Percentiles rank a stretch among this genome's conserved stretches.
These are phyloP conservation scores for Pardalotus punctatus DNA, from an alignment of 2,113 vertebrate species.

Conservation along the genomic window DNA sequence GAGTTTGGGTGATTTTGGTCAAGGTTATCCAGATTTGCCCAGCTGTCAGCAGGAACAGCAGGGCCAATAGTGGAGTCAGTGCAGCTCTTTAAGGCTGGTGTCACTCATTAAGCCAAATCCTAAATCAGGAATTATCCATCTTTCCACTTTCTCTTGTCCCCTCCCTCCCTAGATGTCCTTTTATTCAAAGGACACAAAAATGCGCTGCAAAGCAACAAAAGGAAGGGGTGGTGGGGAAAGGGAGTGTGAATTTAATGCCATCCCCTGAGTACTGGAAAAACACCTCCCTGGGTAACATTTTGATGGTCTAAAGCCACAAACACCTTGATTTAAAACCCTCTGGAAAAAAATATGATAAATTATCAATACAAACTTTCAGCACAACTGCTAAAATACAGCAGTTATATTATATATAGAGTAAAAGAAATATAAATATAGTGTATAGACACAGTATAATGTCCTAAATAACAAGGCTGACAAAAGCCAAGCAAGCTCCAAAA, in stretches of 20 bases:
- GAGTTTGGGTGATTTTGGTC: not conserved
- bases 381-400: not conserved
- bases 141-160: not conserved
- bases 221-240: not conserved
- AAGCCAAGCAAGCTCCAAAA: not conserved
- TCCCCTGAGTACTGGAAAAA: not conserved
- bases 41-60: not conserved
- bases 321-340: not conserved
- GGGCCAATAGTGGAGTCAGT: fast-evolving
- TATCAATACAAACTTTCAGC: not conserved
- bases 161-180: not conserved
- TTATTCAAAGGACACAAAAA: not conserved
- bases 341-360: not conserved
- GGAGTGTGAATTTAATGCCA: fast-evolving
- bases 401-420: not conserved
- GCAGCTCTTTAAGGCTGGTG: not conserved
- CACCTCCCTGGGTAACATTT: not conserved
- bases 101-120: not conserved
- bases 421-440: not conserved
- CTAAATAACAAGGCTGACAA: not conserved
- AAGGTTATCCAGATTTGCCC: not conserved
- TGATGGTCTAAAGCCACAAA: not conserved
- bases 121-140: not conserved
- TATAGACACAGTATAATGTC: too few species aligned
- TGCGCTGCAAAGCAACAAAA: not conserved